phyloP scores from a whole-genome alignment of 2,797 vertebrate genomes.

The Clarias fuscus region DNA sequence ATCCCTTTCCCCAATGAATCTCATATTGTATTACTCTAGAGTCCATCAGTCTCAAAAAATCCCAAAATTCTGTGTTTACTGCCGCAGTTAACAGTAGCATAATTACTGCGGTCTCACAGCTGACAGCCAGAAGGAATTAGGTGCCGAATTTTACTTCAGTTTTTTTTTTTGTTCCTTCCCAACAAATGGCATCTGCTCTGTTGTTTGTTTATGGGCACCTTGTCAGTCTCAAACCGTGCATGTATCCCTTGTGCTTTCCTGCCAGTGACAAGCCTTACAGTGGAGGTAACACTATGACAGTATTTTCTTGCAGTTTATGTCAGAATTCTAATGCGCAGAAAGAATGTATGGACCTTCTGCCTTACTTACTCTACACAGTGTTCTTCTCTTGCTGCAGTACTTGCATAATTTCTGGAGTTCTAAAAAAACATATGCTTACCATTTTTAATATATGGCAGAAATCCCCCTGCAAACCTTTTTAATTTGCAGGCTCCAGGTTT shows the following conservation, averaged over 20 bases:
- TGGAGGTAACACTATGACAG: conserved; percentile 31
- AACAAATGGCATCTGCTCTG: conserved; percentile 39
- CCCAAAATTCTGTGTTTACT: conserved; percentile 22
- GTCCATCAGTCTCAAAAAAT: conserved; percentile 19
- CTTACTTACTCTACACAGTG: background rate
- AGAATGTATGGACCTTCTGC: conserved; percentile 7
- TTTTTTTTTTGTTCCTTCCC: background rate
- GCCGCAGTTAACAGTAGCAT: conserved; percentile 4
- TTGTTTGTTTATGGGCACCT: conserved; percentile 47
- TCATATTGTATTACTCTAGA: conserved; percentile 9
- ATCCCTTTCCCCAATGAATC: background rate
- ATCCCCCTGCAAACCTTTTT: background rate
- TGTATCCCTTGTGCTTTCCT: conserved; percentile 44
- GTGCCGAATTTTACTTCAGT: conserved; percentile 17
- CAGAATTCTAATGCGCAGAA: conserved; percentile 7
- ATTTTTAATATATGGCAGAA: background rate
- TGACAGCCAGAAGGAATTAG: conserved; percentile 40
- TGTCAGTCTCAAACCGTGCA: conserved; percentile 43
- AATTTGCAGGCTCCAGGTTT: background rate
- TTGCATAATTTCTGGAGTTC: background rate
- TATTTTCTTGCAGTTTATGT: conserved; percentile 12
- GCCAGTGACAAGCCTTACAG: conserved; percentile 29
- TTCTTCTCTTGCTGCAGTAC: background rate
- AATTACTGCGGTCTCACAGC: conserved; percentile 35
- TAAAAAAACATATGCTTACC: background rate